Conservation (phyloP, 2,113 vertebrate genomes). For the Falcunculus frontatus region DNA sequence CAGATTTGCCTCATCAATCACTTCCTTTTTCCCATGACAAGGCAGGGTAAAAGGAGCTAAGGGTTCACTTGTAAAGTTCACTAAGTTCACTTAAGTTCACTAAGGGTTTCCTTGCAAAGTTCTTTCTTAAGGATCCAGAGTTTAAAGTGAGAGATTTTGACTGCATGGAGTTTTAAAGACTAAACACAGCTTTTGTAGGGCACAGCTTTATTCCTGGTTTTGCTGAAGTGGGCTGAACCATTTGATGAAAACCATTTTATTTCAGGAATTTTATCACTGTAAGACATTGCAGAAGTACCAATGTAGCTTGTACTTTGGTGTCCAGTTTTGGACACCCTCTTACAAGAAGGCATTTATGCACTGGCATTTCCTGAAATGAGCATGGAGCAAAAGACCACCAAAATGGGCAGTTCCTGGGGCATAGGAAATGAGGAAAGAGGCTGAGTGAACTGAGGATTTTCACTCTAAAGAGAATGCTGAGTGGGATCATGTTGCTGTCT, state of each 20-base stretch:
- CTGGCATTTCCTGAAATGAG: not conserved
- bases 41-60: too few relatives aligned
- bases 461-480: not conserved
- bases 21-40: not conserved
- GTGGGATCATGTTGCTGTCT: not conserved
- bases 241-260: not conserved
- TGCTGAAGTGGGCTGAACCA: not conserved
- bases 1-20: not conserved
- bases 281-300: not conserved
- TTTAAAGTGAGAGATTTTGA: not conserved
- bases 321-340: not conserved
- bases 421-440: not conserved
- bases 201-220: not conserved
- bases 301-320: not conserved
- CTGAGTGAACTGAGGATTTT: not conserved
- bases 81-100: too few relatives aligned
- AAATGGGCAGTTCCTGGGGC: not conserved
- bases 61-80: too few relatives aligned
- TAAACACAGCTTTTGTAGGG: not conserved
- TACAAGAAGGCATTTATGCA: not conserved
- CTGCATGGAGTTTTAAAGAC: not conserved
- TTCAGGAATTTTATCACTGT: not conserved
- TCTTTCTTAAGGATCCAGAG: not conserved
- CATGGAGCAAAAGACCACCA: not conserved
- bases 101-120: not conserved